A percentile compares a stretch with the other conserved stretches of the same genome.
Conservation (phyloP, 2,888 invertebrate genomes). For the Tetranychus piercei region DNA sequence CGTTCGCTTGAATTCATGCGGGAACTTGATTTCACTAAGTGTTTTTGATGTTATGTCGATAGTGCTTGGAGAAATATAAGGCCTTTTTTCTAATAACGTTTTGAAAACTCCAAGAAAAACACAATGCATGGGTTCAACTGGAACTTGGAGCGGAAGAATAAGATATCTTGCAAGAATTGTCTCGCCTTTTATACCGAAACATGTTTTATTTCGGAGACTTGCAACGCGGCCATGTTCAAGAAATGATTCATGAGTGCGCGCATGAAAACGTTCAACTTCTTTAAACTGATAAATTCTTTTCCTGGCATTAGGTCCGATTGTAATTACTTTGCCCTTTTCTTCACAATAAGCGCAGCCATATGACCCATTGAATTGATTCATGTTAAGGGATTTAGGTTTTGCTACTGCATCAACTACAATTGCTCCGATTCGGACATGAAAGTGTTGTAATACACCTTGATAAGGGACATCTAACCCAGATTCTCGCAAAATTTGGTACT, state of each 20-base stretch:
- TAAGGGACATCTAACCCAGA: not conserved
- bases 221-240: not conserved
- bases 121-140: not conserved
- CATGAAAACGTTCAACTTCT: not conserved
- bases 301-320: not conserved
- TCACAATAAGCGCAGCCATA: not conserved
- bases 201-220: not conserved
- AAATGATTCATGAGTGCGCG: not conserved
- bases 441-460: not conserved
- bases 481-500: not conserved
- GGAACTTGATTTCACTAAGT: not conserved
- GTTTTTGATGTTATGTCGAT: not conserved
- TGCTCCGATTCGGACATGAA: not conserved
- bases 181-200: not conserved
- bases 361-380: not conserved
- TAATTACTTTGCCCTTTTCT: not conserved
- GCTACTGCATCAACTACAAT: not conserved
- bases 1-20: not conserved
- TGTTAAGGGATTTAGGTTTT: not conserved
- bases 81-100: not conserved
- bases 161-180: not conserved
- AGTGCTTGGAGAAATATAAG: not conserved
- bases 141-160: not conserved
- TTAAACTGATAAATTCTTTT: not conserved
- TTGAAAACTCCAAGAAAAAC: not conserved